A percentile compares a stretch with the other conserved stretches of the same genome.
Conservation (phyloP, 2,888 invertebrate genomes). For the Geotrupes spiniger region DNA sequence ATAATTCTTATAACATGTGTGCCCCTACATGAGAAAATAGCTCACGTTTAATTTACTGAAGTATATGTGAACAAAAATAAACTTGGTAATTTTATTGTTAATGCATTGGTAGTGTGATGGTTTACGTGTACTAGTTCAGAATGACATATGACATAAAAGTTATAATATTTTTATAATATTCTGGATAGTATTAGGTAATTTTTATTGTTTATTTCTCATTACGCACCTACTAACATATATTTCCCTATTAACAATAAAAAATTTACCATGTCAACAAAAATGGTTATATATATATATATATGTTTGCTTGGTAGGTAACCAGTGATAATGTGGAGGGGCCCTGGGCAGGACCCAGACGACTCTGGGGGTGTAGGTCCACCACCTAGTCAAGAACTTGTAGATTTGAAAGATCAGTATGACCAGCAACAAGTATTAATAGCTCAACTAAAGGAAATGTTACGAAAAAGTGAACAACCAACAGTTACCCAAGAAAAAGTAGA, state of each 20-base stretch:
- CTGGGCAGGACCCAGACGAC: conserved; percentile 36
- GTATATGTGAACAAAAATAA: too few relatives aligned
- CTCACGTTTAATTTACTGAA: too few relatives aligned
- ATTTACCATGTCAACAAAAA: background rate
- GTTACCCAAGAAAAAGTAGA: conserved; percentile 50
- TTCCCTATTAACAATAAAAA: background rate
- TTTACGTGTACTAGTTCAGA: conserved; percentile 11
- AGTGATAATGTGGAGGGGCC: conserved; percentile 47
- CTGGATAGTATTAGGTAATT: conserved; percentile 14
- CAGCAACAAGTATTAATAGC: conserved; percentile 48
- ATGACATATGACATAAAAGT: conserved; percentile 14
- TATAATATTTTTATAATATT: conserved; percentile 2
- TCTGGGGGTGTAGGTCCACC: conserved; percentile 21
- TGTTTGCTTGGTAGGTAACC: too few relatives aligned
- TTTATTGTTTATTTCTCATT: background rate
- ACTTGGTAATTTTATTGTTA: too few relatives aligned
- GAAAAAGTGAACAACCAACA: conserved; percentile 45
- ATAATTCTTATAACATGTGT: too few relatives aligned
- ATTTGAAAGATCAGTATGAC: conserved; percentile 46
- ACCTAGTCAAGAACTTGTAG: conserved; percentile 37
- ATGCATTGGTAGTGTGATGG: background rate
- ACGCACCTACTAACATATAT: too few relatives aligned
- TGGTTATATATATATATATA: too few relatives aligned
- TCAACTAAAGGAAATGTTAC: conserved; percentile 49
- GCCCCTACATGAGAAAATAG: too few relatives aligned